Percentiles rank a stretch among this genome's conserved stretches.
These are phyloP conservation scores for Cepaea nemoralis DNA, from an alignment of 1,140 invertebrate genomes.

Conservation along the genomic window DNA sequence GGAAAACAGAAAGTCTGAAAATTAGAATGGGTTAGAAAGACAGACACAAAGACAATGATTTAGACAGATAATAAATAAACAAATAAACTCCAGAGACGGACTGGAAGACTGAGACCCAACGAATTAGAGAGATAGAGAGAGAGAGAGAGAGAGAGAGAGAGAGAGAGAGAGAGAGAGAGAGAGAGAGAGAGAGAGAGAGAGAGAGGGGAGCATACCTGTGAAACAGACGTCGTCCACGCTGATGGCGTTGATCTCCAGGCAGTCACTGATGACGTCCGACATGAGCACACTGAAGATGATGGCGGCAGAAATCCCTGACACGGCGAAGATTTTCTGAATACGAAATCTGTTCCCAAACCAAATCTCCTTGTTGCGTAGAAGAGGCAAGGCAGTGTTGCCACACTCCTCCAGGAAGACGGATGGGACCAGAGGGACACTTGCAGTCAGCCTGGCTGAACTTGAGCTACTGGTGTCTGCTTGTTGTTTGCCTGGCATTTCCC, in stretches of 20 bases:
- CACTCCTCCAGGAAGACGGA: too few relatives aligned
- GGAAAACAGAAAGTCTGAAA: not conserved
- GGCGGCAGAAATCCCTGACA: not conserved
- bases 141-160: too few relatives aligned
- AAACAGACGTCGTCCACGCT: not conserved
- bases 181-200: too few relatives aligned
- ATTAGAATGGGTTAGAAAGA: not conserved
- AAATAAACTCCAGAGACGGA: not conserved
- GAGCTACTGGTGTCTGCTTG: too few relatives aligned
- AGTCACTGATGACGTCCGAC: not conserved
- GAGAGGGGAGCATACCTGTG: not conserved
- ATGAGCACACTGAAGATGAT: conserved; percentile 18
- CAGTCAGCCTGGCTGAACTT: too few relatives aligned
- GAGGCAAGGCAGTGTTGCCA: not conserved
- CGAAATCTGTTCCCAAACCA: conserved; percentile 13
- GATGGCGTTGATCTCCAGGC: not conserved
- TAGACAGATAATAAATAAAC: not conserved
- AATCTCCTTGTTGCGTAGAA: conserved; percentile 13
- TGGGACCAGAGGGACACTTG: too few relatives aligned
- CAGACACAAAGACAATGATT: not conserved
- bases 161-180: not conserved
- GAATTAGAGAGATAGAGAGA: too few relatives aligned
- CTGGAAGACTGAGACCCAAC: too few relatives aligned
- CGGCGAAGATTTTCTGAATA: conserved; percentile 1
- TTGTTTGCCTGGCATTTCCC: too few relatives aligned